Evolutionary conservation across 1,140 invertebrate species (phyloP), one percentile per base, ranked within the genome.

Genomic region (Saccostrea echinata): DNA sequence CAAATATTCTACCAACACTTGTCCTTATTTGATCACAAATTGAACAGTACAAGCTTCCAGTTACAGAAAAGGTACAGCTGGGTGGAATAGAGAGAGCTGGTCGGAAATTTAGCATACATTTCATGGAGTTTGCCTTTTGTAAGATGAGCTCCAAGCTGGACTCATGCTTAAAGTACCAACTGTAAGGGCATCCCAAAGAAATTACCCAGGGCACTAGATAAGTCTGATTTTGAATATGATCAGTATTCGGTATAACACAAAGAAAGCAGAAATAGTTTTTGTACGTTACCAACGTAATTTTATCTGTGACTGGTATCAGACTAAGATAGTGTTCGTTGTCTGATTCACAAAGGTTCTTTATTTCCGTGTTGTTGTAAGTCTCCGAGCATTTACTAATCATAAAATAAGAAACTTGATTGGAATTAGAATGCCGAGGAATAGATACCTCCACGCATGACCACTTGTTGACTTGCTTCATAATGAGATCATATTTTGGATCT

Each of bases 211-310:
- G 68, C 8, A 76, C 68, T 16, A 76, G 24, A 13, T 16, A 13
- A 0, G 24, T 76, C 11, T 30, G 24, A 16, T 27, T 13, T 61
- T 21, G 55, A 61, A 61, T 61, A 61, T 61, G 2, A 16, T 21
- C 8, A 12, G 6, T 30, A 33, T 76, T 30, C 3, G 68, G 68
- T 30, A 13, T 3, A 76, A 76, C 68, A 76, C 68, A 76, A 30
- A 76, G 68, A 13, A 76, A 76, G 33, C 68, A 76, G 16, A 76
- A 76, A 33, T 33, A 76, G 16, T 76, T 76, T 76, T 76, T 76
- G 68, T 76, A 76, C 0, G 68, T 76, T 12, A 76, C 24, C 13
- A 4, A 76, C 4, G 68, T 30, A 30, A 12, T 8, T 30, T 30
- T 71, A 27, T 76, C 68, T 30, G 68, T 76, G 24, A 76, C 27